phyloP scores from a whole-genome alignment of 1,140 invertebrate genomes.

The Bombus confusus region DNA sequence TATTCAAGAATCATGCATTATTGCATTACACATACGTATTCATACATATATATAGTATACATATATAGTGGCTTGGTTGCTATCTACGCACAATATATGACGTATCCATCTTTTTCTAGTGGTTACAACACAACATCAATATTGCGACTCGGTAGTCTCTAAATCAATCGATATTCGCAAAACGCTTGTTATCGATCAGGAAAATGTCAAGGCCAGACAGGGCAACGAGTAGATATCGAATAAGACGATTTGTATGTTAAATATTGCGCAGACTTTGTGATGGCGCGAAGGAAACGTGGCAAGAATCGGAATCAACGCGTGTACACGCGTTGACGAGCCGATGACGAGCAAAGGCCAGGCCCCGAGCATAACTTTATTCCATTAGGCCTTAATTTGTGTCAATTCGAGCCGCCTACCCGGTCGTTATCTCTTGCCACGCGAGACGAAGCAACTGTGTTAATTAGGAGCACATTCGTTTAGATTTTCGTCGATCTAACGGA shows the following conservation, averaged over 20 bases:
- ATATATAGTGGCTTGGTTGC: too few relatives aligned
- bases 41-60: neutral
- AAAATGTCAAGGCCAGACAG: constrained; percentile 50
- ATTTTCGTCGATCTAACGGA: constrained; percentile 31
- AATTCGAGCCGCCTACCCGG: constrained; percentile 69
- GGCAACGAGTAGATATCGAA: constrained; percentile 7
- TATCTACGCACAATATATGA: neutral
- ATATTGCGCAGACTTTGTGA: neutral
- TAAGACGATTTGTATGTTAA: neutral
- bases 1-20: constrained; percentile 19
- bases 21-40: neutral
- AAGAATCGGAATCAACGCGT: constrained; percentile 20
- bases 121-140: neutral
- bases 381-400: constrained; percentile 70
- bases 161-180: constrained; percentile 22
- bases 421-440: constrained; percentile 52
- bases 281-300: constrained; percentile 3
- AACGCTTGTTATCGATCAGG: constrained; percentile 35
- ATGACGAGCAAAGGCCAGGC: constrained; percentile 41
- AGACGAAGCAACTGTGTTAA: constrained; percentile 52
- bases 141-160: neutral
- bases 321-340: neutral
- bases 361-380: constrained; percentile 66
- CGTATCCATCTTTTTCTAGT: neutral
- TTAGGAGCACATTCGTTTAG: constrained; percentile 21